Evolutionary conservation across 2,888 invertebrate species (phyloP).

Genomic region (Schizaphis graminum): DNA sequence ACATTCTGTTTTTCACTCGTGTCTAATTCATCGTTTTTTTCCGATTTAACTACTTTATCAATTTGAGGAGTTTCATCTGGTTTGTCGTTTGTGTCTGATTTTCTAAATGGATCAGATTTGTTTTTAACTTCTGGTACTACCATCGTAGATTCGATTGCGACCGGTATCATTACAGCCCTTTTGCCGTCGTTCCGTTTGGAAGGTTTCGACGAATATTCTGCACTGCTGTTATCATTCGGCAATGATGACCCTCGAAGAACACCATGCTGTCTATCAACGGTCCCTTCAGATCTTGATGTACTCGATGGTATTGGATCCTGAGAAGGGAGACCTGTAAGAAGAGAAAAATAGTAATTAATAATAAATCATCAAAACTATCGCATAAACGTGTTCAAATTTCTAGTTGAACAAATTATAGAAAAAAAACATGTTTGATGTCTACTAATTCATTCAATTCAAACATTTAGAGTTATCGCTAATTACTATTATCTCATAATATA

Average conservation of each 20-base stretch:
- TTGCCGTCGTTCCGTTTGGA: background rate
- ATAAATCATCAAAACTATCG: background rate
- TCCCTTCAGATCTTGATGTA: background rate
- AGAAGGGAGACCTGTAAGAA: conserved; percentile 21
- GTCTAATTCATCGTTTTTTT: background rate
- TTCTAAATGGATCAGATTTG: background rate
- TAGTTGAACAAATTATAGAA: background rate
- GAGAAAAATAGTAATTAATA: background rate
- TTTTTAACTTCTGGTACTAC: background rate
- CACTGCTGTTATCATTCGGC: background rate
- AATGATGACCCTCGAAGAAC: conserved; percentile 22
- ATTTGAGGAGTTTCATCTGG: background rate
- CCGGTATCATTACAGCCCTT: background rate
- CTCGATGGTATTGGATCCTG: background rate
- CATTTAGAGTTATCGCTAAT: background rate
- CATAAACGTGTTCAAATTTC: background rate
- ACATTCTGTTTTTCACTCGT: background rate
- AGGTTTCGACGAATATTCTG: background rate
- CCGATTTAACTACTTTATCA: background rate
- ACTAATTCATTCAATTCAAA: background rate
- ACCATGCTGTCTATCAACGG: background rate
- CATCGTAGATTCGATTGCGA: background rate
- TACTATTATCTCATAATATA: background rate
- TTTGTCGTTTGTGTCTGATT: background rate
- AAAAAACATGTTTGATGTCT: background rate